Evolutionary conservation across 64 coral and sea anemone genomes (phyloP), one percentile per base, ranked within the genome.

Genomic region (Platygyra sinensis): DNA sequence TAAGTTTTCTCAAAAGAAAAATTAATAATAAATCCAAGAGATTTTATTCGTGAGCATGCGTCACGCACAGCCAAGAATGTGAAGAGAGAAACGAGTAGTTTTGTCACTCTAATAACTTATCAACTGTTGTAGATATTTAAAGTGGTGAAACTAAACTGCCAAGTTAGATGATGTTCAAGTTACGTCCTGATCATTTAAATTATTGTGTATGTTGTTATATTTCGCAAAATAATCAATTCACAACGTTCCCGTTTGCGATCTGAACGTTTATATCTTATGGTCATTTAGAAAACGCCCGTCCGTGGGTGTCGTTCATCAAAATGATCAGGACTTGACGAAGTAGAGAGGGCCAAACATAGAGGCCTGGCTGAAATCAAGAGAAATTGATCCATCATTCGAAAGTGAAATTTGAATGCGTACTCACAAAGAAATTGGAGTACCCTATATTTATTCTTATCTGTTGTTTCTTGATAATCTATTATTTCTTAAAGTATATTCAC

Each of bases 1-100:
- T 85, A 85, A 85, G 81, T 85, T 85, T 85, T 85, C 81, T 85
- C 81, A 85, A 85, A 85, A 67, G 81, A 85, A 85, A 63, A 80
- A 72, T 59, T 59, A 79, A 69, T 69, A 65, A 85, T 72, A 85
- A 71, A 64, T 85, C 63, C 42, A 71, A 85, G 54, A 85, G 62
- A 71, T 85, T 85, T 85, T 85, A 85, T 85, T 85, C 81, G 81
- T 85, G 81, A 85, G 63, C 81, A 69, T 85, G 81, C 81, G 62
- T 18, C 60, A 29, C 81, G 62, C 32, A 85, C 81, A 85, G 81
- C 81, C 81, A 85, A 85, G 81, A 85, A 85, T 72, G 38, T 28
- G 63, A 38, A 83, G 20, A 32, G 81, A 85, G 36, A 67, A 71
- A 12, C 39, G 11, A 62, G 79, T 57, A 52, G 62, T 85, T 85